A percentile compares a stretch with the other conserved stretches of the same genome.
Conservation (phyloP, 2,888 invertebrate species). For the Eristalis arbustorum region DNA sequence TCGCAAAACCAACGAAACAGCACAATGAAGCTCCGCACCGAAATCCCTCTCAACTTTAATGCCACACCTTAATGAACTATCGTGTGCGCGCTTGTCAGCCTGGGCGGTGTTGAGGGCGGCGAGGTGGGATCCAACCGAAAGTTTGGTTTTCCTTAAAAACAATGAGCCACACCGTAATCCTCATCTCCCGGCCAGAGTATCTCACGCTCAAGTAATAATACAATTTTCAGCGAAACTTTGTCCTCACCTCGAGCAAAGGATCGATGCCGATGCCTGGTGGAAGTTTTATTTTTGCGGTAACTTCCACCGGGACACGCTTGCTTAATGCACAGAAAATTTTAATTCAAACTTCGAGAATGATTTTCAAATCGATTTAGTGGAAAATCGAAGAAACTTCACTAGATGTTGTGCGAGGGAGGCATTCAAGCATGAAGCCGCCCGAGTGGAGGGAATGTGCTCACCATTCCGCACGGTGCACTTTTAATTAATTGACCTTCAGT, state of each 20-base stretch:
- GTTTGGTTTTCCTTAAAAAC: neutral
- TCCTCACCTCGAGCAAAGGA: slow-evolving; percentile 5
- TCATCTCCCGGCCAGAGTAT: slow-evolving; percentile 6
- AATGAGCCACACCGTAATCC: slow-evolving; percentile 23
- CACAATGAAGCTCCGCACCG: neutral
- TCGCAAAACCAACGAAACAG: neutral
- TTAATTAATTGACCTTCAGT: neutral
- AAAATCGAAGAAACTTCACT: slow-evolving; percentile 11
- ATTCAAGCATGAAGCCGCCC: too few species aligned
- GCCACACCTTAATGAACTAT: slow-evolving; percentile 1
- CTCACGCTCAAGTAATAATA: slow-evolving; percentile 45
- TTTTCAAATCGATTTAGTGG: slow-evolving; percentile 43
- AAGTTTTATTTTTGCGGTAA: neutral
- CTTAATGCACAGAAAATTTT: neutral
- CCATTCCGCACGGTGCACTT: neutral
- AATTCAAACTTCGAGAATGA: neutral
- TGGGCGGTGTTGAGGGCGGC: neutral
- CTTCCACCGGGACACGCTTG: neutral
- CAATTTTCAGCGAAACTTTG: slow-evolving; percentile 52
- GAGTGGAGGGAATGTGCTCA: neutral
- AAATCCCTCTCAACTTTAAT: neutral
- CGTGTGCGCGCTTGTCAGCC: too few species aligned
- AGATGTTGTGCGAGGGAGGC: neutral
- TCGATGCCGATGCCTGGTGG: neutral
- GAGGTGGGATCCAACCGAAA: too few species aligned